These are phyloP conservation scores for Australoheros facetus DNA, from an alignment of 2,797 vertebrate genomes.

Conservation along the genomic window DNA sequence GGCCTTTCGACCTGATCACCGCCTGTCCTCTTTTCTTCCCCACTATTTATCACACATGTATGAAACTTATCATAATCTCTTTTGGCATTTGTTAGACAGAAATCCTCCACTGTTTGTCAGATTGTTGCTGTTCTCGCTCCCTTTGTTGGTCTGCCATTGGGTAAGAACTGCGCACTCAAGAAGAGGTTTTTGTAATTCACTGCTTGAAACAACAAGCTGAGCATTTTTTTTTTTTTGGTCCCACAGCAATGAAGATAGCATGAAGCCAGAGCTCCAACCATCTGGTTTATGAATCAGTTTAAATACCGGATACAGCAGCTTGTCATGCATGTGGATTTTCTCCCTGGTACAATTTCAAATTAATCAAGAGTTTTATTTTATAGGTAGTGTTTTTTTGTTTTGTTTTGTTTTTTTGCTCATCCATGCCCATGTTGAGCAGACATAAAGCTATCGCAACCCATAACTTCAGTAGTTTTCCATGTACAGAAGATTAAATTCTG, in stretches of 20 bases:
- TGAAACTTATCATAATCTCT: constrained; percentile 49
- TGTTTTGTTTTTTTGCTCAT: constrained; percentile 23
- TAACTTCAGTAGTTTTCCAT: constrained; percentile 23
- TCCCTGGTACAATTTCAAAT: constrained; percentile 68
- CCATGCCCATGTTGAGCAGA: not conserved
- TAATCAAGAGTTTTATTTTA: constrained; percentile 56
- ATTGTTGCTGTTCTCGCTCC: not conserved
- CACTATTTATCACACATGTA: constrained; percentile 45
- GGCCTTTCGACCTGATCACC: constrained; percentile 69
- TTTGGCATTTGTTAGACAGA: constrained; percentile 12
- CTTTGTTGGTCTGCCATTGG: not conserved
- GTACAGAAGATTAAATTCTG: constrained; percentile 1
- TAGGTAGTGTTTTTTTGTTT: not conserved
- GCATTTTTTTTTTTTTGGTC: constrained; percentile 11
- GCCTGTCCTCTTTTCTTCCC: constrained; percentile 27
- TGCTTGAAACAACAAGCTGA: constrained; percentile 43
- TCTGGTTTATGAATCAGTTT: constrained; percentile 82
- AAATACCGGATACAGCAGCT: constrained; percentile 78
- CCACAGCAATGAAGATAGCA: constrained; percentile 51
- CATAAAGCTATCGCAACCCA: not conserved
- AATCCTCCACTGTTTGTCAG: constrained; percentile 26
- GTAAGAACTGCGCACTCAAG: constrained; percentile 4
- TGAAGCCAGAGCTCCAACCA: constrained; percentile 67
- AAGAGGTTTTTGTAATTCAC: constrained; percentile 42
- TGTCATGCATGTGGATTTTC: constrained; percentile 75